Evolutionary conservation across 2,888 invertebrate genomes (phyloP).

Genomic region (Petrophora chlorosata): DNA sequence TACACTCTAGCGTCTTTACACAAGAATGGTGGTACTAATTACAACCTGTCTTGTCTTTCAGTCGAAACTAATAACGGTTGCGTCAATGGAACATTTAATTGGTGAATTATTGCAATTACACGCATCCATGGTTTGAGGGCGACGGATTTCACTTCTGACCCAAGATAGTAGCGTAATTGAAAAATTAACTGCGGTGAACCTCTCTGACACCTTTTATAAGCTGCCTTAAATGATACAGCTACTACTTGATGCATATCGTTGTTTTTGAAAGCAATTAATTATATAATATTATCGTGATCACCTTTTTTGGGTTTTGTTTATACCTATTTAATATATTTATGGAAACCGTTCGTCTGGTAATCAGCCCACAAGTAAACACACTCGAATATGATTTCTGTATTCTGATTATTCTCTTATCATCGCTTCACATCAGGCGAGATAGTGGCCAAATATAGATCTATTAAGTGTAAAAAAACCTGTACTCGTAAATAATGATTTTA

Average conservation of each 20-base stretch:
- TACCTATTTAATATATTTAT: too few relatives aligned
- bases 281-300: neutral
- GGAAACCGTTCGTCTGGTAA: too few relatives aligned
- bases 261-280: constrained; percentile 23
- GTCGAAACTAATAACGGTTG: constrained; percentile 60
- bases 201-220: constrained; percentile 39
- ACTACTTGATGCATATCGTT: constrained; percentile 29
- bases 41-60: constrained; percentile 37
- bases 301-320: too few relatives aligned
- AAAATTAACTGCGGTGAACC: constrained; percentile 48
- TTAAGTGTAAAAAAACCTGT: too few relatives aligned
- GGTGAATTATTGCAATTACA: constrained; percentile 75
- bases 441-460: too few relatives aligned
- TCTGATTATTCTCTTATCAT: too few relatives aligned
- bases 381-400: too few relatives aligned
- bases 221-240: constrained; percentile 44
- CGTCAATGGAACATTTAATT: constrained; percentile 69
- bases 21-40: constrained; percentile 7
- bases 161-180: constrained; percentile 65
- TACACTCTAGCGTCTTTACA: constrained; percentile 1
- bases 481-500: too few relatives aligned
- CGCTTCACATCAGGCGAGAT: too few relatives aligned
- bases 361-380: too few relatives aligned
- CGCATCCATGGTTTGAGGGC: constrained; percentile 78
- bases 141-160: constrained; percentile 77